Evolutionary conservation across 2,797 vertebrate species (phyloP).

Genomic region (Sphenopsis melanotis): DNA sequence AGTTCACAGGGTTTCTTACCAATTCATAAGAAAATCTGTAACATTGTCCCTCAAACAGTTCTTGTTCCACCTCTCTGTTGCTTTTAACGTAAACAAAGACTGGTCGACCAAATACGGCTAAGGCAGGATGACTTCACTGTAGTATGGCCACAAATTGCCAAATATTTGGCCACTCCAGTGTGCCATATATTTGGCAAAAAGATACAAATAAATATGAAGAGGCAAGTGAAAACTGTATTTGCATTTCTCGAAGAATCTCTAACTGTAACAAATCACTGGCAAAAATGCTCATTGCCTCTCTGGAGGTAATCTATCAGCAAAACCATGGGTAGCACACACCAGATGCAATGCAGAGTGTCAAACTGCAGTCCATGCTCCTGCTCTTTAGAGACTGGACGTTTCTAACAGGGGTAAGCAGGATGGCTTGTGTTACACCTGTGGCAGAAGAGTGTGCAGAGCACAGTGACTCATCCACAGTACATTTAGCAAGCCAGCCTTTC

Average conservation of each 20-base stretch:
- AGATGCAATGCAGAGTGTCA: not conserved
- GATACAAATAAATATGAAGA: not conserved
- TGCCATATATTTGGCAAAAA: not conserved
- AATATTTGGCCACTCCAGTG: not conserved
- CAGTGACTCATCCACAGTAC: not conserved
- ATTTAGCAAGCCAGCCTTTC: not conserved
- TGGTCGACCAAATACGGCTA: not conserved
- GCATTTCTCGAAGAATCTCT: not conserved
- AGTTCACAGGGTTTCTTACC: not conserved
- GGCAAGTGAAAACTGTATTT: not conserved
- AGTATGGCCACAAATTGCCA: not conserved
- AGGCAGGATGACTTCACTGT: not conserved
- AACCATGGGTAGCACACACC: not conserved
- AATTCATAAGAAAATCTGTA: not conserved
- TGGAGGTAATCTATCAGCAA: not conserved
- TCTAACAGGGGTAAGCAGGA: not conserved
- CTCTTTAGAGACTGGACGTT: not conserved
- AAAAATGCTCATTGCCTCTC: not conserved
- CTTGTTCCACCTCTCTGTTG: not conserved
- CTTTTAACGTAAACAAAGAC: not conserved
- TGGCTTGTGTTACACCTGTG: not conserved
- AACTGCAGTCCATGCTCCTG: not conserved
- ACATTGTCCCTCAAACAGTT: not conserved
- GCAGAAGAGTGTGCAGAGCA: not conserved
- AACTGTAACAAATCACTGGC: not conserved